Conservation (phyloP, 2,888 invertebrate genomes). For the Pseudococcus viburni region DNA sequence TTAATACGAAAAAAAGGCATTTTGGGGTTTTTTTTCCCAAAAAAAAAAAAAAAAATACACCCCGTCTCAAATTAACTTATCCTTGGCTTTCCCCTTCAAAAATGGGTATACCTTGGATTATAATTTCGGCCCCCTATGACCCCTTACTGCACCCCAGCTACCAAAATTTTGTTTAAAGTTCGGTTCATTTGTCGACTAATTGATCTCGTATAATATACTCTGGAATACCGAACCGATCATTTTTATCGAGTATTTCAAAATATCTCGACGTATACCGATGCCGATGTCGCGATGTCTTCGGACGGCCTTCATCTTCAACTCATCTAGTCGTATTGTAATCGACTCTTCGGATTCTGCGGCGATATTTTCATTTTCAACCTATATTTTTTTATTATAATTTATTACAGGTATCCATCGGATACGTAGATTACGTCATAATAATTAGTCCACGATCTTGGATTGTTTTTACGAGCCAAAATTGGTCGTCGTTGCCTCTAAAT, state of each 20-base stretch:
- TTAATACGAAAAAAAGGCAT: constrained; percentile 46
- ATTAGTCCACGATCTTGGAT: not conserved
- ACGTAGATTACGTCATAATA: not conserved
- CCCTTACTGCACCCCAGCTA: constrained; percentile 47
- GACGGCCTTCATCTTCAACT: constrained; percentile 21
- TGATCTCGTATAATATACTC: not conserved
- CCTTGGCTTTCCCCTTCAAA: constrained; percentile 35
- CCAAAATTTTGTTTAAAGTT: constrained; percentile 20
- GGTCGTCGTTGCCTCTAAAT: not conserved
- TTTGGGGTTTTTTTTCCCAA: constrained; percentile 40
- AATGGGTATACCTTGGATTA: constrained; percentile 51
- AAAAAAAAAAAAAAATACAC: not conserved
- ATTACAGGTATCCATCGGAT: not conserved
- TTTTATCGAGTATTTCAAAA: constrained; percentile 37
- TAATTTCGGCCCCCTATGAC: constrained; percentile 35
- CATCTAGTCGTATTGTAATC: not conserved
- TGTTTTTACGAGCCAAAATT: not conserved
- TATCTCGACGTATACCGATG: no score
- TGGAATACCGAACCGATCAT: not conserved
- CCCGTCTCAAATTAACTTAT: constrained; percentile 15
- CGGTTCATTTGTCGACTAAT: not conserved
- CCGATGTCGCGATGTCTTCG: not conserved
- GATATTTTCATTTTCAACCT: not conserved
- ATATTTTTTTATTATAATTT: not conserved
- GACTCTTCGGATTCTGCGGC: not conserved